Base-by-base conservation (phyloP, 1,140 invertebrate species). In the Drosophila sturtevanti region DNA sequence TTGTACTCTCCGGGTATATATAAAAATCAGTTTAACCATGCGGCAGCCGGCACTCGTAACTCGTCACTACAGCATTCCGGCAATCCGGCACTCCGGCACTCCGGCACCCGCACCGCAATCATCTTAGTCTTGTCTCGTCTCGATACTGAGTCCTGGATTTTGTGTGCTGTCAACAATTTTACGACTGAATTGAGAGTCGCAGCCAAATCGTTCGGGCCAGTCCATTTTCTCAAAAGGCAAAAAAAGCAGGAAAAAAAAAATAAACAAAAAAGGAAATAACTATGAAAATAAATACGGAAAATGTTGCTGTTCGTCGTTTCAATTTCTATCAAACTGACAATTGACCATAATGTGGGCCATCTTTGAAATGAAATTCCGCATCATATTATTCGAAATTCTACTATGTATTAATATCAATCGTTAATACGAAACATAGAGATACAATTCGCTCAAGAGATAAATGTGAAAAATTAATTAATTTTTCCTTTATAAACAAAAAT, bases 1-100 rank as follows among this genome's bases (percentile, higher is more conserved):
- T 71, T 81, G 72, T 76, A 68, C 68, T 76, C 72, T 61, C 63
- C 27, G 55, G 48, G 35, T 37, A 59, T 48, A 48, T 70, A 86
- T 86, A 78, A 81, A 85, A 85, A 86, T 85, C 81, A 81, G 81
- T 86, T 85, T 85, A 86, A 76, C 68, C 78, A 67, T 77, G 66
- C 73, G 63, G 54, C 65, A 85, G 65, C 14, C 34, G 27, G 27
- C 27, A 31, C 27, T 31, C 27, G 27, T 31, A 31, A 31, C 27
- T 35, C 34, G 34, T 2, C 34, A 31, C 27, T 6, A 31, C 27
- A 31, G 10, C 34, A 35, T 12, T 35, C 9, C 16, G 41, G 41
- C 41, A 16, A 1, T 35, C 1, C 41, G 14, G 41, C 4, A 41
- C 41, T 18, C 41, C n/a, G n/a, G 41, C 16, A 48, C 27, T 31